Evolutionary conservation across 2,113 vertebrate genomes (phyloP).

Genomic region (Tetrax tetrax): DNA sequence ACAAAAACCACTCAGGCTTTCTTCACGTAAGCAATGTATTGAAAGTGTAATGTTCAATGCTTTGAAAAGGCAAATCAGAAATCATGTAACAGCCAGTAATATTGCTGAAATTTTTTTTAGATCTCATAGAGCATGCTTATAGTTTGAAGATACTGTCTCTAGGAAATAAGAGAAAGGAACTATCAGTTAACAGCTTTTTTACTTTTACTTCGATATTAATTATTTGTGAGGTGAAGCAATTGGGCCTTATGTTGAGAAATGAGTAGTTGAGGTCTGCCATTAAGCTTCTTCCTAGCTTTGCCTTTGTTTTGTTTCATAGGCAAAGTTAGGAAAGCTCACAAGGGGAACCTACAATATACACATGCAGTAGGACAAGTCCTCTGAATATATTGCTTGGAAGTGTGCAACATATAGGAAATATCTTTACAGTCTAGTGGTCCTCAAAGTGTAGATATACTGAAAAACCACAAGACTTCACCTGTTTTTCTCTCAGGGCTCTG

Average conservation of each 20-base stretch:
- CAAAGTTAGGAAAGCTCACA: not conserved
- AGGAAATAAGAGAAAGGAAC: not conserved
- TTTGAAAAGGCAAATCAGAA: slow-evolving; percentile 6
- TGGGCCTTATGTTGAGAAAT: not conserved
- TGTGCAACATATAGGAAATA: not conserved
- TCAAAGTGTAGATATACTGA: not conserved
- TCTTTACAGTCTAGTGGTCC: not conserved
- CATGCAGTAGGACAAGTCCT: not conserved
- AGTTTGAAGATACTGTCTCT: not conserved
- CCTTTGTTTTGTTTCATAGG: not conserved
- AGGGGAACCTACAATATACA: not conserved
- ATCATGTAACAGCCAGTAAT: not conserved
- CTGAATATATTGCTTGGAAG: not conserved
- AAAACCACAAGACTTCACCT: not conserved
- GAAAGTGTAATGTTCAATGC: not conserved
- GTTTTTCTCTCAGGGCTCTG: not conserved
- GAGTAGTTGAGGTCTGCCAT: not conserved
- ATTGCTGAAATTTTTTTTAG: not conserved
- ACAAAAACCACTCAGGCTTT: not conserved
- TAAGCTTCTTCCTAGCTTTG: not conserved
- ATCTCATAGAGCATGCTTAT: not conserved
- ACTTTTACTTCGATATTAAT: not conserved
- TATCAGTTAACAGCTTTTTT: not conserved
- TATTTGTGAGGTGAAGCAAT: not conserved
- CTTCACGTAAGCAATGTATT: not conserved